These are phyloP conservation scores for Muraenolepis orangiensis DNA, from an alignment of 2,797 vertebrate genomes.

Conservation along the genomic window DNA sequence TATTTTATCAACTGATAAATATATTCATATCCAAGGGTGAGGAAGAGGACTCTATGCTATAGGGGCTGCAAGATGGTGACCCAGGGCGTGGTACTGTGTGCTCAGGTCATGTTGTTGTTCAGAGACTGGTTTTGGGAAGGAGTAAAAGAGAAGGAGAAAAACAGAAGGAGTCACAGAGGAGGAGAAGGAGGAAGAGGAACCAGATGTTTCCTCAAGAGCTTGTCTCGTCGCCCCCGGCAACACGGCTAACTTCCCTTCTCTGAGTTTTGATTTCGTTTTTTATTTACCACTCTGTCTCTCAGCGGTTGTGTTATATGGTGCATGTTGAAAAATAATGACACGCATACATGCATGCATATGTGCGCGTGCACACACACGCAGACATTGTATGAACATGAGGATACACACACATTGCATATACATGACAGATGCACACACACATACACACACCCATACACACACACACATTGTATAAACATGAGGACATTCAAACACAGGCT, in stretches of 20 bases:
- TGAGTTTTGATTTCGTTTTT: background rate
- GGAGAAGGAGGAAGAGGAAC: background rate
- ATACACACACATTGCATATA: background rate
- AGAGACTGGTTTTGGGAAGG: background rate
- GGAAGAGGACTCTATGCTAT: background rate
- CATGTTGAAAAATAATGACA: background rate
- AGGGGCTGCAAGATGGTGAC: too few relatives aligned
- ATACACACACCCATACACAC: background rate
- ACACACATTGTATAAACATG: too few relatives aligned
- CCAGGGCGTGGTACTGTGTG: too few relatives aligned
- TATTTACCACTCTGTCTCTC: background rate
- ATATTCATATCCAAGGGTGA: background rate
- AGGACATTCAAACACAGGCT: background rate
- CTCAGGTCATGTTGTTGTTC: background rate
- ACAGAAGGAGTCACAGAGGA: background rate
- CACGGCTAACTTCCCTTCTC: conserved; percentile 41
- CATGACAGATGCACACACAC: background rate
- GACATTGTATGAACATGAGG: too few relatives aligned
- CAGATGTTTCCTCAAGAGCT: conserved; percentile 70
- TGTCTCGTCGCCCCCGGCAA: conserved; percentile 45
- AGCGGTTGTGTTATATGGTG: background rate
- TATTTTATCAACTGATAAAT: background rate
- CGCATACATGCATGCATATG: background rate
- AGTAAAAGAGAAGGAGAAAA: background rate
- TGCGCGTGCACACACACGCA: background rate